Evolutionary conservation across 2,113 vertebrate species (phyloP).

Genomic region (Triplophysa siluroides): DNA sequence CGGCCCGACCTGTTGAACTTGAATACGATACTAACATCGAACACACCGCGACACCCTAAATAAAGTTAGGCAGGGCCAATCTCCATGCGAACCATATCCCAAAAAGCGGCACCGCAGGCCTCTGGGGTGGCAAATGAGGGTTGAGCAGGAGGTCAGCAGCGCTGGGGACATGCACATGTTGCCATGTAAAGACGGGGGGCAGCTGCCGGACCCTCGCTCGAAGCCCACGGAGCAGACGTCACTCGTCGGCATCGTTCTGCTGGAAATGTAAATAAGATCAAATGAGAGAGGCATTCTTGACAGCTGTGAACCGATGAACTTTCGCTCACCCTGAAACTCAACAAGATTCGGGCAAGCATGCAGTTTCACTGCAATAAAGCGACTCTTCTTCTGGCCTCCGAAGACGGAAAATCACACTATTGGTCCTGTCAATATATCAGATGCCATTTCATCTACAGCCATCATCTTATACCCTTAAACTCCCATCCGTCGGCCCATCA

Average conservation of each 20-base stretch:
- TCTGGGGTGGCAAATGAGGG: constrained; percentile 64
- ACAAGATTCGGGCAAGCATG: constrained; percentile 27
- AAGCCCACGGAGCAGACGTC: constrained; percentile 59
- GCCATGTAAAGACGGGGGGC: constrained; percentile 69
- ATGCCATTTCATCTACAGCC: constrained; percentile 55
- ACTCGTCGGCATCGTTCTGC: constrained; percentile 68
- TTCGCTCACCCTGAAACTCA: constrained; percentile 61
- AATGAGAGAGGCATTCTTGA: constrained; percentile 66
- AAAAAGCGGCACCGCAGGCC: constrained; percentile 60
- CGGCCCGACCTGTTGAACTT: constrained; percentile 71
- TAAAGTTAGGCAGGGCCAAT: constrained; percentile 58
- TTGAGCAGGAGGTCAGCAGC: constrained; percentile 70
- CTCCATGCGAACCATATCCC: constrained; percentile 53
- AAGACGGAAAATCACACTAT: constrained; percentile 70
- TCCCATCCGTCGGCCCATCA: constrained; percentile 56
- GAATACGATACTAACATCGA: constrained; percentile 68
- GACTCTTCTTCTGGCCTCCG: constrained; percentile 56
- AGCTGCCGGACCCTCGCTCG: constrained; percentile 68
- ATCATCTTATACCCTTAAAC: constrained; percentile 18
- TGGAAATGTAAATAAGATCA: constrained; percentile 66
- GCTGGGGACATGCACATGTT: constrained; percentile 58
- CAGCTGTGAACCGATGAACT: constrained; percentile 77
- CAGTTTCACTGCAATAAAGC: constrained; percentile 22
- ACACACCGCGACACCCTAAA: constrained; percentile 61
- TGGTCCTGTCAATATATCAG: constrained; percentile 59